A percentile compares a stretch with the other conserved stretches of the same genome.
Conservation (phyloP, 2,888 invertebrate genomes). For the Meteorus cinctellus region DNA sequence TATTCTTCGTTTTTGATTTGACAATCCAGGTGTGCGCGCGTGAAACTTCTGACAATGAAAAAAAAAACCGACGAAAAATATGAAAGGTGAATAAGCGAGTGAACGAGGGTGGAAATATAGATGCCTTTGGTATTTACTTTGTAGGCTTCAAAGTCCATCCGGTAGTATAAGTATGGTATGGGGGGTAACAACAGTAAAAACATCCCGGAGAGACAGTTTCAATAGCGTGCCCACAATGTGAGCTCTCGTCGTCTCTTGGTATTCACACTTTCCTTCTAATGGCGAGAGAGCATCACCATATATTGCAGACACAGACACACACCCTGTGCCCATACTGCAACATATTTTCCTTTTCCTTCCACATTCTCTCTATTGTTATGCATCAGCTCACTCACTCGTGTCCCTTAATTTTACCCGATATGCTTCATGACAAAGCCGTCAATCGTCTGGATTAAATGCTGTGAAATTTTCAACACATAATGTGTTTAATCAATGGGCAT, state of each 20-base stretch:
- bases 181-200: neutral
- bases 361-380: constrained; percentile 2
- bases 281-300: neutral
- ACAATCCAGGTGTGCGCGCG: constrained; percentile 12
- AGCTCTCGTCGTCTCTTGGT: neutral
- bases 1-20: neutral
- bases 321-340: neutral
- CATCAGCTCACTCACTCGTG: neutral
- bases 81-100: neutral
- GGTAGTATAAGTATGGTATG: constrained; percentile 11
- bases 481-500: neutral
- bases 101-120: constrained; percentile 6
- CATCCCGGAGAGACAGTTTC: constrained; percentile 38
- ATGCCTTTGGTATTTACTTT: constrained; percentile 9
- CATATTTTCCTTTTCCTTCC: neutral
- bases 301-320: neutral
- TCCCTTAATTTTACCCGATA: constrained; percentile 6
- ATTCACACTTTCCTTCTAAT: constrained; percentile 14
- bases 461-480: neutral
- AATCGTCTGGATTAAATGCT: constrained; percentile 1
- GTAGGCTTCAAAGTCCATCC: constrained; percentile 18
- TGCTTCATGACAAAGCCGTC: neutral
- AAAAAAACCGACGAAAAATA: neutral
- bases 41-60: constrained; percentile 1
- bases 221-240: constrained; percentile 26